Base-by-base conservation (phyloP, 1,140 invertebrate species). In the Augochlora pura region DNA sequence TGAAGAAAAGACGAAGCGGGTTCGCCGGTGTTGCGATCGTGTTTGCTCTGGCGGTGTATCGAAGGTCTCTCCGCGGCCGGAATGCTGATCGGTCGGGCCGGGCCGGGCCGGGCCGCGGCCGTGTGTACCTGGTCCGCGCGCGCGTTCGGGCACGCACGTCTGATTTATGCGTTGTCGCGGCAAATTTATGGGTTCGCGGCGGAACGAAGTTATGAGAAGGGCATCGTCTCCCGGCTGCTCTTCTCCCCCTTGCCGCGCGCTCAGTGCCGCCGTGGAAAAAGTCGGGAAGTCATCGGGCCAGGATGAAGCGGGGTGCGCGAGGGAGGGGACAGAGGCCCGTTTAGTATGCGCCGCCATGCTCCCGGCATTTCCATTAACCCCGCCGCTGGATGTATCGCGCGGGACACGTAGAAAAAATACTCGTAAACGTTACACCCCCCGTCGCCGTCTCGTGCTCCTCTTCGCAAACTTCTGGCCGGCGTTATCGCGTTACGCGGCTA, bases 81-180 rank as follows among this genome's bases (percentile, higher is more conserved):
- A 86, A 86, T 86, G 32, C 83, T 81, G 86, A 84, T 87, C 86
- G 84, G 52, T 67, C 69, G 39, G 63, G 73, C 32, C 42, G 23
- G 38, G 78, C 18, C 54, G 71, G 60, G 42, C 32, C 32, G 32
- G 32, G 32, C 32, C 32, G 1, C n/a, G n/a, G n/a, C 32, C 10
- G 42, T 3, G 42, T 10, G 73, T 75, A 39, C 65, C 38, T 68
- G 63, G 42, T 42, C 64, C 32, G 80, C 52, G 65, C 59, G 75
- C 59, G 75, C 77, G 79, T 74, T 78, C 71, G 57, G 71, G 59
- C 80, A 86, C 84, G 84, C 84, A 75, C 68, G 80, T 54, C 60
- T 86, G 84, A 86, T 86, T 85, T 86, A 86, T 86, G 85, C 85
- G 81, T 84, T 80, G 76, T 75, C 77, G 68, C 73, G 72, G 72